Conservation (phyloP, 1,140 invertebrate species). For the Hypsibius dujardini region DNA sequence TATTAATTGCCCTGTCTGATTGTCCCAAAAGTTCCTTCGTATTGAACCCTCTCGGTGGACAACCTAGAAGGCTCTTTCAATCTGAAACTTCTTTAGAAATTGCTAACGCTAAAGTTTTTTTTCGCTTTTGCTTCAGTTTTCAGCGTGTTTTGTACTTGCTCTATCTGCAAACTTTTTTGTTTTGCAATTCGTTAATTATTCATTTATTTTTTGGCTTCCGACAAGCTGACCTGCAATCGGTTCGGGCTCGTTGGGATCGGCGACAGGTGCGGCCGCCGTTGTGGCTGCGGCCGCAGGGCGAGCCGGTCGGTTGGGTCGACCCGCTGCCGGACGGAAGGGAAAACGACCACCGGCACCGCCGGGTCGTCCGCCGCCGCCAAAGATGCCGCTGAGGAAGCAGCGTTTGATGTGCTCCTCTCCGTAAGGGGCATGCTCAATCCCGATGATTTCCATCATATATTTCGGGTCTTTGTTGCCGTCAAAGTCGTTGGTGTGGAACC, state of each 20-base stretch:
- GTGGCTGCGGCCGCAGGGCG: background rate
- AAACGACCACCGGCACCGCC: no score
- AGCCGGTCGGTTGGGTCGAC: background rate
- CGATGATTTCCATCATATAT: background rate
- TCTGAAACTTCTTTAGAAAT: no score
- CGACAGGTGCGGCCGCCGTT: background rate
- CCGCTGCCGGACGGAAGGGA: background rate
- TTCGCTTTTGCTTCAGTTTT: no score
- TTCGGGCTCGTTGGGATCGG: background rate
- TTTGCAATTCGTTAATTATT: no score
- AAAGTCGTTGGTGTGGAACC: constrained; percentile 5
- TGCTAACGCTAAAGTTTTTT: no score
- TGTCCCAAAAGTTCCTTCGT: no score
- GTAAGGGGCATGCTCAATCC: constrained; percentile 2
- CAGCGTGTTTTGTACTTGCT: no score
- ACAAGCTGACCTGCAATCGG: background rate
- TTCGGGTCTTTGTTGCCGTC: background rate
- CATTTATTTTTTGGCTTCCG: no score
- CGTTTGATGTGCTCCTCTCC: background rate
- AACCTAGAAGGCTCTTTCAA: no score
- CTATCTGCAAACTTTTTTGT: no score
- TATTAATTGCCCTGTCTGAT: no score
- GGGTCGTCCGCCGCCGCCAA: background rate
- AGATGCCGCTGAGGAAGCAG: background rate
- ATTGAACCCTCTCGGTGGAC: no score